Evolutionary conservation across 2,888 invertebrate species (phyloP), one percentile per base, ranked within the genome.

Genomic region (Oscheius sp.): DNA sequence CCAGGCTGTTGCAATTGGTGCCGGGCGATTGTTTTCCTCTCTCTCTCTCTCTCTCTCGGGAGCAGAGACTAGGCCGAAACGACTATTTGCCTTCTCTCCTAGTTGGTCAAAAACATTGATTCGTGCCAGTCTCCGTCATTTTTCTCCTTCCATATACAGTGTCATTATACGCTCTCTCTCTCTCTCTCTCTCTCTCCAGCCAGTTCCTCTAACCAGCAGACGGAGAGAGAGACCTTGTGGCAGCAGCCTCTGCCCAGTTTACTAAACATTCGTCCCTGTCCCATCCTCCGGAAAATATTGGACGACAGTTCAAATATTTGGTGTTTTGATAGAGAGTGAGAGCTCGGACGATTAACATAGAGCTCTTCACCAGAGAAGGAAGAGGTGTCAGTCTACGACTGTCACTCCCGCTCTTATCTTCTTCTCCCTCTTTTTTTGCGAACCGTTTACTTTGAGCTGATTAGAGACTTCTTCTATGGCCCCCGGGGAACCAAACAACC

Each of bases 191-290:
- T 33, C 29, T 29, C 60, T 35, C 65, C 68, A 53, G 68, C 68
- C 68, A 68, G 68, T 68, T 68, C 42, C 32, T 21, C 21, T 65
- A 53, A 9, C 35, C 55, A 37, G 33, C 51, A 21, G 21, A 55
- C 55, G 10, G 63, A 63, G 48, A 63, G 21, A 29, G 50, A 47
- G 66, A 29, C 35, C 66, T 66, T 51, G 53, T 29, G 29, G n/a
- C 42, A 53, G 66, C 53, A 33, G 55, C 42, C 55, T 13, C n/a
- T 29, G 21, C 35, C 10, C 13, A 60, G 59, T n/a, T 35, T n/a
- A 9, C 7, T 29, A 42, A 60, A 35, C 11, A n/a, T 10, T 9
- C 59, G 11, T 11, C 13, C 59, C 1, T n/a, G n/a, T 32, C 21
- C 11, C 11, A 11, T 32, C 11, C 11, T 21, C 33, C 58, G 32